Evolutionary conservation across 2,113 vertebrate genomes (phyloP).

Genomic region (Meles meles): DNA sequence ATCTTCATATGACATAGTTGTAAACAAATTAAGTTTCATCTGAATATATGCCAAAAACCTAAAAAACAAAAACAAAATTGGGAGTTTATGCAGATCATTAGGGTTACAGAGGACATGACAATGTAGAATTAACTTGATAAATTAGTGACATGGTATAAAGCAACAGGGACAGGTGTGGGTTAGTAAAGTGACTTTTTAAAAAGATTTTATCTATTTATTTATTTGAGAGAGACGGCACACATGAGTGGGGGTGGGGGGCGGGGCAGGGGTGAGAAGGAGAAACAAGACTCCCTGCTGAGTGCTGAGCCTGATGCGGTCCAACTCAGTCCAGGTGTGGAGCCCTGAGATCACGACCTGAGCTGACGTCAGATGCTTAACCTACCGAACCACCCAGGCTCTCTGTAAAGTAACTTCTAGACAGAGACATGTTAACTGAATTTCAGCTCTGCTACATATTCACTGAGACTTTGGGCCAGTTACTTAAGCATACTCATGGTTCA

Average conservation of each 20-base stretch:
- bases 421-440: background rate
- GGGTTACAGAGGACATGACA: background rate
- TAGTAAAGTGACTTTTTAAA: background rate
- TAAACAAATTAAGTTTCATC: background rate
- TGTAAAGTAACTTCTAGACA: background rate
- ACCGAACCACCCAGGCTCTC: background rate
- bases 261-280: background rate
- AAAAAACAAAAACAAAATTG: background rate
- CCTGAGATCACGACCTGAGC: background rate
- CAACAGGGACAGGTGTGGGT: accelerated
- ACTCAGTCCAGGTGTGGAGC: background rate
- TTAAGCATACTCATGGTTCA: background rate
- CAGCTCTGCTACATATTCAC: background rate
- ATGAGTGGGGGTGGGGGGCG: accelerated
- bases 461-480: background rate
- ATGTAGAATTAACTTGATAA: background rate
- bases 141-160: background rate
- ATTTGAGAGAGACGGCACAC: background rate
- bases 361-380: background rate
- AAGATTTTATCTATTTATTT: background rate
- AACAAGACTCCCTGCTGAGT: background rate
- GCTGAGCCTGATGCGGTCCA: background rate
- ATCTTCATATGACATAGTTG: background rate
- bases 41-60: background rate
- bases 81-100: background rate